phyloP scores from a whole-genome alignment of 2,888 invertebrate genomes.

The Gandaritis pyraliata region DNA sequence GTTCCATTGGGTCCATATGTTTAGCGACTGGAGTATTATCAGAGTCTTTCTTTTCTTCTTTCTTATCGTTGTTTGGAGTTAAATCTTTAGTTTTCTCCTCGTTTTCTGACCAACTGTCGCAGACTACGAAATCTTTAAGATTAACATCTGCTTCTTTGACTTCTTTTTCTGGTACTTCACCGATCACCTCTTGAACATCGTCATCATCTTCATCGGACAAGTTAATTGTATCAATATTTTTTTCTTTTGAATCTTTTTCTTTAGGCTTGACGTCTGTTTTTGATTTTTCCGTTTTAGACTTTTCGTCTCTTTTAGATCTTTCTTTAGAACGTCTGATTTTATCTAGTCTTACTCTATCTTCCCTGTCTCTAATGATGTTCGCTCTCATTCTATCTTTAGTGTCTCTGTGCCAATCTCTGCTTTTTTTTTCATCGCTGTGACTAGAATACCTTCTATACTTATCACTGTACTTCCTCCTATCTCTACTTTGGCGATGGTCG shows the following conservation, averaged over 20 bases:
- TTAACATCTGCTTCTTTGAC: constrained; percentile 68
- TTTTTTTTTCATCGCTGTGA: constrained; percentile 33
- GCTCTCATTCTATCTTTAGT: constrained; percentile 34
- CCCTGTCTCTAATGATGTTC: constrained; percentile 36
- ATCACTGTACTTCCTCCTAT: constrained; percentile 46
- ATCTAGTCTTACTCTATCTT: constrained; percentile 17
- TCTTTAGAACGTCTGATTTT: constrained; percentile 41
- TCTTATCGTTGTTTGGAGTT: constrained; percentile 61
- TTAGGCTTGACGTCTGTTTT: constrained; percentile 44
- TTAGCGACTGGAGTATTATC: constrained; percentile 28
- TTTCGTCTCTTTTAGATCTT: constrained; percentile 43
- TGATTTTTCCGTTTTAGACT: constrained; percentile 49
- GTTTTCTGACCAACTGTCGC: constrained; percentile 81
- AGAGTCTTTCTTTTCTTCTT: constrained; percentile 28
- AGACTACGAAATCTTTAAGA: constrained; percentile 74
- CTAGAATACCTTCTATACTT: constrained; percentile 34
- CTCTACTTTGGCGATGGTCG: constrained; percentile 47
- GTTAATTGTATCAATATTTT: constrained; percentile 42
- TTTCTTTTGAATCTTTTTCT: constrained; percentile 44
- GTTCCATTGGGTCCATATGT: constrained; percentile 50
- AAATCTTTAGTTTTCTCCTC: constrained; percentile 62
- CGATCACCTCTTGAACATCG: constrained; percentile 34
- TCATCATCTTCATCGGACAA: constrained; percentile 34
- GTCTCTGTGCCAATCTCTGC: constrained; percentile 35
- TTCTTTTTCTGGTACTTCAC: constrained; percentile 43